These are phyloP conservation scores for Eupithecia abbreviata DNA, from an alignment of 2,888 invertebrate genomes.

Conservation along the genomic window DNA sequence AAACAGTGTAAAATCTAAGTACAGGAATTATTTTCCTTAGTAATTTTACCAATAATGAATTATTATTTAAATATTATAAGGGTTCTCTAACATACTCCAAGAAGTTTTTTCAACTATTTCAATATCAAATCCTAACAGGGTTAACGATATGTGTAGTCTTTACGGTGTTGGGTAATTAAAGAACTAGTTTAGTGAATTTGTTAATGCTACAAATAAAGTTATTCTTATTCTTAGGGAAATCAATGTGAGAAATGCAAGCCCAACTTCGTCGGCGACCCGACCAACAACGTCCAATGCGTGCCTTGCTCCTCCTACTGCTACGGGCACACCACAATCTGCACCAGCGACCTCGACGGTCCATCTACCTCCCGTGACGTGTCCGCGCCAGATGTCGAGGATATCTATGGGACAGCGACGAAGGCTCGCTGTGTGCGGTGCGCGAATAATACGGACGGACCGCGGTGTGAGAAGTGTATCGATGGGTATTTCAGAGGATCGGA, in stretches of 20 bases:
- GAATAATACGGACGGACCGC: constrained; percentile 91
- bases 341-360: constrained; percentile 83
- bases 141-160: too few species aligned
- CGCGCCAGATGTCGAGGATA: constrained; percentile 84
- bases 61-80: too few species aligned
- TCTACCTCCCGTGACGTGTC: constrained; percentile 77
- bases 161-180: too few species aligned
- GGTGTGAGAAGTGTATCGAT: constrained; percentile 91
- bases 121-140: background rate
- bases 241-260: constrained; percentile 96
- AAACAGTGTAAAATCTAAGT: too few species aligned
- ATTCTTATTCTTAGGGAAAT: constrained; percentile 80
- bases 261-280: constrained; percentile 95
- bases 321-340: constrained; percentile 92
- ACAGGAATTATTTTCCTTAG: too few species aligned
- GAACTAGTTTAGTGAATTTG: too few species aligned
- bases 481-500: constrained; percentile 91
- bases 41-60: too few species aligned
- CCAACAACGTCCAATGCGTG: constrained; percentile 92
- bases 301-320: constrained; percentile 95
- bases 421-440: constrained; percentile 94
- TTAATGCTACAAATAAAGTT: too few species aligned
- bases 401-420: constrained; percentile 84
- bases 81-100: too few species aligned
- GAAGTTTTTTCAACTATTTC: too few species aligned